Evolutionary conservation across 2,113 vertebrate species (phyloP).

Genomic region (Solenodon paradoxus): DNA sequence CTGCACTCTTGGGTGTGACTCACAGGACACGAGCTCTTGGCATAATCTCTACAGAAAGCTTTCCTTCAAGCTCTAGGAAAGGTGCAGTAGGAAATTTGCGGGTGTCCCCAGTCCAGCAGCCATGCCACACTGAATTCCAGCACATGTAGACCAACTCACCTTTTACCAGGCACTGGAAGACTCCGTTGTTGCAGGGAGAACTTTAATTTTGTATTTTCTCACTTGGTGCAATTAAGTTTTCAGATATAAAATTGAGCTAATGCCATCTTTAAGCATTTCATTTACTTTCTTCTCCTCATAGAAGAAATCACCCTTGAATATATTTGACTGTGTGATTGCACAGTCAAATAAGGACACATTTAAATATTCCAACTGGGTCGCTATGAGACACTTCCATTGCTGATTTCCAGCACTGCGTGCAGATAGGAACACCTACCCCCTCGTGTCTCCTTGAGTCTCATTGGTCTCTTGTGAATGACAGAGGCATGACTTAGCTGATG

Average conservation of each 20-base stretch:
- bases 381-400: conserved; percentile 21
- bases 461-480: conserved; percentile 44
- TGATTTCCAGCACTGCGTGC: neutral
- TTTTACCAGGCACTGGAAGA: neutral
- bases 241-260: conserved; percentile 66
- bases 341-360: conserved; percentile 63
- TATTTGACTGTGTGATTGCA: conserved; percentile 49
- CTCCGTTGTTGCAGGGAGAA: conserved; percentile 13
- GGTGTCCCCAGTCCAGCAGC: neutral
- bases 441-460: neutral
- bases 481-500: conserved; percentile 25
- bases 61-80: neutral
- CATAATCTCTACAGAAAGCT: neutral
- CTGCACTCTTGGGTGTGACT: neutral
- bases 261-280: conserved; percentile 61
- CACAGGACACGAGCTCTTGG: neutral
- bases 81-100: neutral
- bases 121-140: neutral
- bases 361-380: conserved; percentile 46
- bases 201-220: conserved; percentile 62
- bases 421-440: neutral
- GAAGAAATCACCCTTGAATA: conserved; percentile 53
- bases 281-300: conserved; percentile 46
- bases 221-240: conserved; percentile 66
- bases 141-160: neutral